Base-by-base conservation (phyloP, 1,140 invertebrate species). In the Drosophila pruinosa region DNA sequence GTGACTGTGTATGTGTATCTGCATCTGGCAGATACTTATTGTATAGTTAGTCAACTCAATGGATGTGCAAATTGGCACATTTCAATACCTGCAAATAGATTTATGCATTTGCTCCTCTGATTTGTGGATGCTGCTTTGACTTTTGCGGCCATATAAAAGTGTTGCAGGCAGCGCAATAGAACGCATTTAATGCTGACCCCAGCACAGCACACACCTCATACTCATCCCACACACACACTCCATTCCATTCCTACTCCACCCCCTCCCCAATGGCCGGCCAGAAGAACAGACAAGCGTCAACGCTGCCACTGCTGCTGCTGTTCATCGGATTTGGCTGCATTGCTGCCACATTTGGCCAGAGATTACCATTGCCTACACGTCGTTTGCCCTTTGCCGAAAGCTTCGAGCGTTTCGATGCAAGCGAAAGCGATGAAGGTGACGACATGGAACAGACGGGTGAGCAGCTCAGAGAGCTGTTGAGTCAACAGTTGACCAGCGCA, bases 401-500 rank as follows among this genome's bases (percentile, higher is more conserved):
- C 63, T 72, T 72, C 12, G 69, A 72, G 34, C 58, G 8, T 28
- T 67, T 72, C 24, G 36, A 34, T 22, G 8, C 2, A 0, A 24
- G 10, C 3, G 65, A 53, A 8, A 21, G 22, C 2, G 58, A 53
- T 24, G 10, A 1, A 1, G 59, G 31, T 1, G 4, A 3, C 14
- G 52, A 56, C 4, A 19, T 0, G 5, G 31, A 39, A 1, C 21
- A 53, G 19, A 85, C 79, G 43, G 21, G 28, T 26, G 64, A 74
- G 4, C 56, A 86, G 7, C 24, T 86, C 10, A 57, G 53, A 8
- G 65, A 78, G 15, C 31, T 86, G 1, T 31, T 86, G n/a, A 70
- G 82, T 4, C 48, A 77, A 21, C 58, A 86, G 12, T 31, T 86
- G 45, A 63, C 43, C 54, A 58, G 45, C 5, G 81, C 81, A 8